Base-by-base conservation (phyloP, 2,797 vertebrate species). In the Argentina silus region DNA sequence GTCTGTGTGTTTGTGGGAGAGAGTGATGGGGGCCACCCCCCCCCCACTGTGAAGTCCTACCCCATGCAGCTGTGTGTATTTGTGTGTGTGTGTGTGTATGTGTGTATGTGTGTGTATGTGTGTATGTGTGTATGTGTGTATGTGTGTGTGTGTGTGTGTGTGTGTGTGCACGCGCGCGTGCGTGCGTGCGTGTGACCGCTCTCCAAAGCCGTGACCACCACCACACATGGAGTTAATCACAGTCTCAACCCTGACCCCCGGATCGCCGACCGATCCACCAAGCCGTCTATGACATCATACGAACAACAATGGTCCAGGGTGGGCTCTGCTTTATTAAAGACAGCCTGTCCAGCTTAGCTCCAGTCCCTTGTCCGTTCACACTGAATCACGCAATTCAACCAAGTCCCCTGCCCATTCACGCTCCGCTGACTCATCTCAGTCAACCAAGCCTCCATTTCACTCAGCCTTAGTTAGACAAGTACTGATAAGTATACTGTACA, bases 231-330 rank as follows among this genome's bases (percentile, higher is more conserved):
- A 53, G 15, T 53, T 53, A n/a, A 15, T n/a, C 51, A 14, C 15
- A 7, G 15, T 53, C 51, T n/a, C 15, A 15, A 15, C 15, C 17
- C 51, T n/a, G 14, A 53, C 17, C 17, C 17, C 17, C 15, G 51
- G 51, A 15, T 2, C 14, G 51, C 51, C 15, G 51, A 53, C 14
- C 6, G 14, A 51, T 14, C 2, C 10, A 11, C 47, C 2, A 50
- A 50, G 47, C 47, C 63, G 66, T 76, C 71, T 27, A 76, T 90
- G 89, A 92, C 85, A 83, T 89, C 88, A 87, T 76, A 57, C 68
- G 70, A 76, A 85, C 84, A 86, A 84, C 80, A 77, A 81, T 8
- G 87, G 70, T 80, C 70, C 57, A 83, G 74, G 80, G 87, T 86
- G 74, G 59, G 76, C 77, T 36, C 27, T 36, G 27, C 4, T 36